phyloP scores from a whole-genome alignment of 2,113 vertebrate genomes.

The Eurypyga helias region DNA sequence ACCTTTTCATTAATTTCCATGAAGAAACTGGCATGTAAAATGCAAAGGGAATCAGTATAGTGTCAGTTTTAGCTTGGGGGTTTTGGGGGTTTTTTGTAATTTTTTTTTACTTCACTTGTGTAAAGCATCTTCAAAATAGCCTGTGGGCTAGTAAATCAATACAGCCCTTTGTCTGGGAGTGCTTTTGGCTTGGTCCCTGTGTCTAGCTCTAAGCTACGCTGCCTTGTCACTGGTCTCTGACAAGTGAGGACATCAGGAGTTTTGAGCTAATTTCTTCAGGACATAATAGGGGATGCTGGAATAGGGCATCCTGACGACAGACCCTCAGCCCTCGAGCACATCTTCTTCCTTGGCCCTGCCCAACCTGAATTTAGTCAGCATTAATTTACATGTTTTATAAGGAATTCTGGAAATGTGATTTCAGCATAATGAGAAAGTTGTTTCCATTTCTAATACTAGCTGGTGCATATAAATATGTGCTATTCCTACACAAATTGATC shows the following conservation, averaged over 20 bases:
- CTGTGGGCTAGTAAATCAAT: neutral
- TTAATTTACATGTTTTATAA: neutral
- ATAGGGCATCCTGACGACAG: neutral
- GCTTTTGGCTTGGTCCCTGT: neutral
- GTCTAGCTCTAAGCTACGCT: neutral
- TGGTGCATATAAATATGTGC: neutral
- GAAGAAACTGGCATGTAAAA: neutral
- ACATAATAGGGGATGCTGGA: neutral
- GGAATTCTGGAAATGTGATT: neutral
- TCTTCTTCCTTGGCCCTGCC: neutral
- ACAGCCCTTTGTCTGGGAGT: neutral
- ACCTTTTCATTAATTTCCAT: too few species aligned
- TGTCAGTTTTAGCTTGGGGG: neutral
- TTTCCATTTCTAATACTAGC: neutral
- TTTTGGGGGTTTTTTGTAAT: too few species aligned
- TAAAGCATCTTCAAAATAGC: neutral
- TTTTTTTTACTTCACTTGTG: neutral
- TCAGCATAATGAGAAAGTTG: neutral
- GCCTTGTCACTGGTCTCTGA: neutral
- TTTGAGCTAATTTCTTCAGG: neutral
- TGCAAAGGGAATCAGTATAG: neutral
- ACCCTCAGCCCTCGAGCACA: neutral
- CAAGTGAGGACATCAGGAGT: neutral
- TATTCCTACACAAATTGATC: neutral
- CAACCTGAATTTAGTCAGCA: neutral